These are phyloP conservation scores for Leptopilina myrica DNA, from an alignment of 2,888 invertebrate species.

Conservation along the genomic window DNA sequence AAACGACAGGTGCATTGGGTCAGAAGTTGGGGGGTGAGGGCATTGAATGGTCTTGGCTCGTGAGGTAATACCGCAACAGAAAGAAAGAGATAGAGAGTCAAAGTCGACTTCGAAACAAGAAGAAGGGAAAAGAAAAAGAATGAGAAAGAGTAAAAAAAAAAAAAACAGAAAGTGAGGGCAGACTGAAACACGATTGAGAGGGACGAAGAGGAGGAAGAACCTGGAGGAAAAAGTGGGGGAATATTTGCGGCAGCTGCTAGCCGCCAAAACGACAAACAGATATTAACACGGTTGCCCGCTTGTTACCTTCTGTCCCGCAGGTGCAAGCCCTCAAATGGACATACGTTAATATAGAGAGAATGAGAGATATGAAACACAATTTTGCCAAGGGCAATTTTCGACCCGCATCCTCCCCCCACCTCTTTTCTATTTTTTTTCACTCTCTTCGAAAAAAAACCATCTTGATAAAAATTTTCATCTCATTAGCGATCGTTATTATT, in stretches of 20 bases:
- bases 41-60: conserved; percentile 46
- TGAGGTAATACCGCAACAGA: conserved; percentile 48
- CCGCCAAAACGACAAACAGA: conserved; percentile 68
- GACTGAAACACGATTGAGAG: conserved; percentile 50
- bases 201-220: conserved; percentile 48
- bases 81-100: too few species aligned
- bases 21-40: conserved; percentile 22
- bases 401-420: conserved; percentile 43
- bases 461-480: background rate
- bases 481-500: background rate
- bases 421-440: too few species aligned
- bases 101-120: conserved; percentile 7
- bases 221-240: conserved; percentile 51
- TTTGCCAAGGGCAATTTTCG: conserved; percentile 46
- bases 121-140: too few species aligned
- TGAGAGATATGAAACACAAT: conserved; percentile 40
- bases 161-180: conserved; percentile 45
- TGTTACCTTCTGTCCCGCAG: conserved; percentile 57
- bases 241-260: conserved; percentile 63
- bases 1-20: conserved; percentile 56
- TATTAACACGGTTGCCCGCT: conserved; percentile 68
- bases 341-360: conserved; percentile 50
- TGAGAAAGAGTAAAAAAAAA: background rate
- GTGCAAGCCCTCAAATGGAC: conserved; percentile 54
- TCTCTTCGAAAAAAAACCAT: background rate